These are phyloP conservation scores for Stegodyphus mimosarum DNA, from an alignment of 1,140 invertebrate genomes.

Conservation along the genomic window DNA sequence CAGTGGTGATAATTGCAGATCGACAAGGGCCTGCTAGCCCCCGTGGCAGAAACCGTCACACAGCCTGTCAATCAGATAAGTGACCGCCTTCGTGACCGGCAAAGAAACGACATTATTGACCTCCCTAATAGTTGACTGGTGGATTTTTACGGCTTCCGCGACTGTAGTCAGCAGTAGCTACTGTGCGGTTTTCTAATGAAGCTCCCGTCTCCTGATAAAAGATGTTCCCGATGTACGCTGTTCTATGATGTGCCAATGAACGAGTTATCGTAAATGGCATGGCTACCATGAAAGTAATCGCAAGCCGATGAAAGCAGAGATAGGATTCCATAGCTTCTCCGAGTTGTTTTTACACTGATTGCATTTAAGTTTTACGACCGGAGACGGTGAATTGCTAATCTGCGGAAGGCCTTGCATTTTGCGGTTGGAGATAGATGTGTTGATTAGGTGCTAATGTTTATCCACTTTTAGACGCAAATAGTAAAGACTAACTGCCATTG, in stretches of 20 bases:
- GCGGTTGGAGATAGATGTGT: too few species aligned
- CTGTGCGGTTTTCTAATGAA: background rate
- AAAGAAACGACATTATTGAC: conserved; percentile 38
- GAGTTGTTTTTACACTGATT: too few species aligned
- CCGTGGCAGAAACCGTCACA: background rate
- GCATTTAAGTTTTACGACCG: too few species aligned
- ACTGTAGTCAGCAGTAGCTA: background rate
- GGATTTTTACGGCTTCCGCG: conserved; percentile 31
- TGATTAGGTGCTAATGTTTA: too few species aligned
- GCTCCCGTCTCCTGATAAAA: background rate
- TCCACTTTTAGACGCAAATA: too few species aligned
- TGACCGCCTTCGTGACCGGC: conserved; percentile 39
- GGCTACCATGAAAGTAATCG: background rate
- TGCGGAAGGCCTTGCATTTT: too few species aligned
- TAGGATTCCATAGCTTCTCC: too few species aligned
- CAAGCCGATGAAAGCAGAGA: too few species aligned
- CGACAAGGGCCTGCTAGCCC: conserved; percentile 2
- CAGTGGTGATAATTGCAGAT: conserved; percentile 40
- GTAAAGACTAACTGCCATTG: too few species aligned
- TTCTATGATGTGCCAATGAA: conserved; percentile 32
- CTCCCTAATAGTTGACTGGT: conserved; percentile 20
- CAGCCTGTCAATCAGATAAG: conserved; percentile 44
- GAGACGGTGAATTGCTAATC: too few species aligned
- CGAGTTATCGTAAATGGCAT: conserved; percentile 2
- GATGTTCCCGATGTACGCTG: background rate